Percentiles rank a stretch among this genome's conserved stretches.
phyloP scores from a whole-genome alignment of 2,888 invertebrate genomes.

The Morpho achilles region DNA sequence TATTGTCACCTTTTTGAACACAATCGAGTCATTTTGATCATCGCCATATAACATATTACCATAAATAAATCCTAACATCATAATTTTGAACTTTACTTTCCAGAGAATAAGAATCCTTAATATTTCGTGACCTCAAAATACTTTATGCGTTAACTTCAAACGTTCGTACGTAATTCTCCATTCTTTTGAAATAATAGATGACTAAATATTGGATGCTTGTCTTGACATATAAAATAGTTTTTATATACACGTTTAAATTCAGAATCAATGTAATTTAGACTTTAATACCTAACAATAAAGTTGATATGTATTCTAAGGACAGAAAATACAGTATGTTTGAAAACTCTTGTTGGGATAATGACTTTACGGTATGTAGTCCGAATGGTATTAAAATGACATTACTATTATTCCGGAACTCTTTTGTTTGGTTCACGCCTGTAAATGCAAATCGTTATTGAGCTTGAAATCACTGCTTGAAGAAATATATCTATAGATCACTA shows the following conservation, averaged over 20 bases:
- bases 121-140: not conserved
- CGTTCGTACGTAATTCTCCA: constrained; percentile 36
- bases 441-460: constrained; percentile 26
- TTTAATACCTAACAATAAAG: constrained; percentile 18
- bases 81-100: constrained; percentile 8
- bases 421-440: constrained; percentile 58
- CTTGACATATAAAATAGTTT: constrained; percentile 20
- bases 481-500: too few relatives aligned
- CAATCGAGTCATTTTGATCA: constrained; percentile 64
- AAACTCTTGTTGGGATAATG: constrained; percentile 51
- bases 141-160: constrained; percentile 7
- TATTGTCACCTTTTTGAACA: constrained; percentile 73
- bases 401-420: constrained; percentile 60
- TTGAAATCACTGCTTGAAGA: constrained; percentile 2
- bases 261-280: not conserved
- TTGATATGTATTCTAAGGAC: not conserved
- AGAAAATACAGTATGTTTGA: constrained; percentile 25
- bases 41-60: constrained; percentile 20
- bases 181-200: constrained; percentile 42
- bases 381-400: constrained; percentile 74
- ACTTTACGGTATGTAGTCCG: constrained; percentile 64
- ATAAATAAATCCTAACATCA: not conserved
- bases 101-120: not conserved
- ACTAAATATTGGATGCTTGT: constrained; percentile 37
- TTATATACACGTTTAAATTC: not conserved